Base-by-base conservation (phyloP, 1,140 invertebrate species). In the Pseudobourletiella spinata region DNA sequence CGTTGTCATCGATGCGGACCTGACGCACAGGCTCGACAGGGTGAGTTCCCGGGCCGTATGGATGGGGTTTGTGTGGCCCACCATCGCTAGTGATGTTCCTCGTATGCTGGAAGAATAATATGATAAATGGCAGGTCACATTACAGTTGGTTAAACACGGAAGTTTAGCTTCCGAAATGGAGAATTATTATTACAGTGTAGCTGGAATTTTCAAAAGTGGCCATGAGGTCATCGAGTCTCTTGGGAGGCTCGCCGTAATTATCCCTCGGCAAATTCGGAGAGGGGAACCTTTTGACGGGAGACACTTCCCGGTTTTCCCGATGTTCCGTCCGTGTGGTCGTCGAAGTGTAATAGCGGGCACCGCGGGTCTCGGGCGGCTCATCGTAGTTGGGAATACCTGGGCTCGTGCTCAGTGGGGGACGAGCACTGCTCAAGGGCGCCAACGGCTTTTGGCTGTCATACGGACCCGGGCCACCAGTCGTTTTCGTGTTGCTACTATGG, bases 151-250 rank as follows among this genome's bases (percentile, higher is more conserved):
- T n/a, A n/a, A n/a, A n/a, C n/a, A n/a, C n/a, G n/a, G n/a, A n/a
- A n/a, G n/a, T n/a, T n/a, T n/a, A n/a, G n/a, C n/a, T n/a, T n/a
- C n/a, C n/a, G n/a, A n/a, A n/a, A n/a, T n/a, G n/a, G n/a, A n/a
- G n/a, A n/a, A n/a, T n/a, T n/a, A n/a, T n/a, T n/a, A n/a, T 32
- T 46, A 46, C 30, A 39, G 52, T 42, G 32, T 52, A 63, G 48
- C 44, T 62, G 30, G 39, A 74, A 46, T 81, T 84, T 59, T 76
- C 78, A 68, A 87, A 86, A 0, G 83, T 83, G 16, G 88, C 87
- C 79, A 91, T 83, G 20, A 91, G 79, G 25, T 91, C 87, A 64
- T 90, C 87, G 42, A 91, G 75, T 63, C 82, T 82, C 73, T 87
- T 87, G 1, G 89, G 88, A 25, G 76, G 76, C 22, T 73, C 72